These are phyloP conservation scores for Acomys russatus DNA, from an alignment of 2,797 vertebrate species.

Conservation along the genomic window DNA sequence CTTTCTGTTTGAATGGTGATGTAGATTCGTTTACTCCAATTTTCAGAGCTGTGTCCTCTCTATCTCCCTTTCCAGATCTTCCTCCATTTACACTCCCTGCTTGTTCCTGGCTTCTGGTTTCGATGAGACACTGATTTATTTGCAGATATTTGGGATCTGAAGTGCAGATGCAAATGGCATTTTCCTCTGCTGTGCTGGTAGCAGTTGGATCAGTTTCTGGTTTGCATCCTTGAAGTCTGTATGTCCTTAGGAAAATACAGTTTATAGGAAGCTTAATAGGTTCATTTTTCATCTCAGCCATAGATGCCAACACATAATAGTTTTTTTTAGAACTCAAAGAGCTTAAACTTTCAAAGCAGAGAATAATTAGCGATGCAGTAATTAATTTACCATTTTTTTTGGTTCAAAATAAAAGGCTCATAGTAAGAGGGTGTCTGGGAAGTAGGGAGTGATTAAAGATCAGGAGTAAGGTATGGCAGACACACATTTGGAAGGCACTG, in stretches of 20 bases:
- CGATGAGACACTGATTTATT: slow-evolving; percentile 41
- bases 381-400: slow-evolving; percentile 19
- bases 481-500: not conserved
- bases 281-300: slow-evolving; percentile 69
- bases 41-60: slow-evolving; percentile 2
- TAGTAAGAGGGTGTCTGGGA: not conserved
- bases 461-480: not conserved
- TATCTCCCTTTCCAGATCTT: not conserved
- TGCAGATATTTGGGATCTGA: not conserved
- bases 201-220: slow-evolving; percentile 41
- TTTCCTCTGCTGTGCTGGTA: slow-evolving; percentile 47
- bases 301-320: not conserved
- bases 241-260: slow-evolving; percentile 58
- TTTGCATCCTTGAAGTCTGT: slow-evolving; percentile 70
- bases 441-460: not conserved
- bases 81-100: not conserved
- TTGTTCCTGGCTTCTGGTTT: slow-evolving; percentile 29
- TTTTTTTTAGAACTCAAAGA: slow-evolving; percentile 26
- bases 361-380: slow-evolving; percentile 12
- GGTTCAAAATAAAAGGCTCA: not conserved
- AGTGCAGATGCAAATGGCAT: slow-evolving; percentile 69
- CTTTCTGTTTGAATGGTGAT: not conserved
- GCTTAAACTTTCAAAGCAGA: slow-evolving; percentile 52
- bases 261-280: slow-evolving; percentile 25
- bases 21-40: not conserved